Evolutionary conservation across 2,797 vertebrate genomes (phyloP).

Genomic region (Lophura swinhoii): DNA sequence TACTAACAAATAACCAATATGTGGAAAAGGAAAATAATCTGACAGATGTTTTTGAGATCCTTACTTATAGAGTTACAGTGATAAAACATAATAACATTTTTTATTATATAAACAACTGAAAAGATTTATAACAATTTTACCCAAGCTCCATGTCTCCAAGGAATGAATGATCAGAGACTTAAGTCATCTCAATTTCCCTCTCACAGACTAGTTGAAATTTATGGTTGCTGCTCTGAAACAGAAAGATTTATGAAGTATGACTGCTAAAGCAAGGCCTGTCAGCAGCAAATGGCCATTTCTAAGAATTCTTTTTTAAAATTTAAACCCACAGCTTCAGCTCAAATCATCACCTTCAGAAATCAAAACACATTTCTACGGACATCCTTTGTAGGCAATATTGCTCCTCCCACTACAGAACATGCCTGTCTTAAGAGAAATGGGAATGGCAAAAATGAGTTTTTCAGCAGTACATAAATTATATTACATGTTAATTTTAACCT

Average conservation of each 20-base stretch:
- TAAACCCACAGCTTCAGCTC: not conserved
- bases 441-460: not conserved
- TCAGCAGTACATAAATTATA: not conserved
- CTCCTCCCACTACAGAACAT: not conserved
- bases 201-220: slow-evolving; percentile 27
- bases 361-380: not conserved
- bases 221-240: not conserved
- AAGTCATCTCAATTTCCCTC: slow-evolving; percentile 39
- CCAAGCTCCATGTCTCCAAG: slow-evolving; percentile 2
- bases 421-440: not conserved
- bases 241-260: not conserved
- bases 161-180: slow-evolving; percentile 32
- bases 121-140: not conserved
- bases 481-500: not conserved
- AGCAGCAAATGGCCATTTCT: not conserved
- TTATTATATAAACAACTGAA: not conserved
- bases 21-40: not conserved
- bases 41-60: not conserved
- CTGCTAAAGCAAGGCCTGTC: slow-evolving; percentile 7
- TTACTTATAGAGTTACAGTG: not conserved
- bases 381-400: not conserved
- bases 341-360: not conserved
- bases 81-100: not conserved
- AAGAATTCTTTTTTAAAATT: slow-evolving; percentile 1
- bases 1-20: not conserved